These are phyloP conservation scores for Nephrotoma guestfalica DNA, from an alignment of 2,888 invertebrate genomes.

Conservation along the genomic window DNA sequence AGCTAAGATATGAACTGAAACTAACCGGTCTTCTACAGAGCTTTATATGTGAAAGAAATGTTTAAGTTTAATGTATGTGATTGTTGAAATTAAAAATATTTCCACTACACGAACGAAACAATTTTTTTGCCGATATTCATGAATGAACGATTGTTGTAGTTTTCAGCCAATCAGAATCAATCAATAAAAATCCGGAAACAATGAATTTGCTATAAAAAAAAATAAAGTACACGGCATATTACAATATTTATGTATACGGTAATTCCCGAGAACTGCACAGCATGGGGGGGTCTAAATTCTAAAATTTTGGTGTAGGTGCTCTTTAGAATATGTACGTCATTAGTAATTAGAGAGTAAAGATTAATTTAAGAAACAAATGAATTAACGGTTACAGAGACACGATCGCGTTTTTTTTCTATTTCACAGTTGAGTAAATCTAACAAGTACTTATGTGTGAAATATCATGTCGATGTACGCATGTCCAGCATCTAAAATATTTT, in stretches of 20 bases:
- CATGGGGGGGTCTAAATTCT: neutral
- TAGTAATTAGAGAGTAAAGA: neutral
- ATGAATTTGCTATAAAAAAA: neutral
- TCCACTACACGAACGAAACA: neutral
- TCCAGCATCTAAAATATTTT: neutral
- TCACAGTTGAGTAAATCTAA: neutral
- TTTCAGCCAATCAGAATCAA: neutral
- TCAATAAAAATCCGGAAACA: neutral
- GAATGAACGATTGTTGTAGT: neutral
- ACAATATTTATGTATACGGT: neutral
- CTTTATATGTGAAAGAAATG: neutral
- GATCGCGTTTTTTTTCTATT: neutral
- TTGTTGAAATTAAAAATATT: neutral
- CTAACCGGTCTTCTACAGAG: neutral
- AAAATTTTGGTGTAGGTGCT: neutral
- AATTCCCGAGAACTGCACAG: neutral
- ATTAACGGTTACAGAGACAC: neutral
- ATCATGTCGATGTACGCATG: neutral
- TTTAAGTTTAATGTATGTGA: neutral
- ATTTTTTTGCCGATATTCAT: neutral
- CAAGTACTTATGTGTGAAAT: neutral
- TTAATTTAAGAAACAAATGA: neutral
- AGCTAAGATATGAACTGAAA: neutral
- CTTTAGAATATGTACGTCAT: neutral
- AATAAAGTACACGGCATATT: neutral